Conservation (phyloP, 2,888 invertebrate genomes). For the Synergus gifuensis region DNA sequence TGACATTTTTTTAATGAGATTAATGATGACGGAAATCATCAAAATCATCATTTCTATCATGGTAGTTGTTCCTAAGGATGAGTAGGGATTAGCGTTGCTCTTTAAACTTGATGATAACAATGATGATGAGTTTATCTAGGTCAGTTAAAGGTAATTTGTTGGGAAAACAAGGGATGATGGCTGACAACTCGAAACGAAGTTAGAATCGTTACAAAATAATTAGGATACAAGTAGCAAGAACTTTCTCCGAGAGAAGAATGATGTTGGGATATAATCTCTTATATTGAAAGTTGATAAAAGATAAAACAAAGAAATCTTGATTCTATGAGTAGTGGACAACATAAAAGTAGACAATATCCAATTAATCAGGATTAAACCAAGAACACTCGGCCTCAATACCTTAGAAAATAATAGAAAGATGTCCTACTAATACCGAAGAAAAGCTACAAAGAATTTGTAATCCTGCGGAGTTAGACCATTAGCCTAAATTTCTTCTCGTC, state of each 20-base stretch:
- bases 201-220: neutral
- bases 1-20: neutral
- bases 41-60: neutral
- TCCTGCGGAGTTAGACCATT: neutral
- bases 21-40: neutral
- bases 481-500: constrained; percentile 18
- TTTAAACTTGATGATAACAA: neutral
- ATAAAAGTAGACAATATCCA: neutral
- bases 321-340: neutral
- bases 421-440: neutral
- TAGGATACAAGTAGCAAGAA: neutral
- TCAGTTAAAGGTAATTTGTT: neutral
- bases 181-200: neutral
- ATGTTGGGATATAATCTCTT: too few relatives aligned
- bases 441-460: neutral
- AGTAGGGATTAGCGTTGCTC: neutral
- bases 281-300: too few relatives aligned
- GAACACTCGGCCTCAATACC: neutral
- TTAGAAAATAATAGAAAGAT: neutral
- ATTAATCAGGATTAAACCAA: neutral
- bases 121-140: neutral
- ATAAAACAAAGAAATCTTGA: neutral
- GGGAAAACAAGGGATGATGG: too few relatives aligned
- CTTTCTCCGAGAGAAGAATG: too few relatives aligned
- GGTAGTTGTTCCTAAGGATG: neutral